These are phyloP conservation scores for Chloebia gouldiae DNA, from an alignment of 2,113 vertebrate species.

Conservation along the genomic window DNA sequence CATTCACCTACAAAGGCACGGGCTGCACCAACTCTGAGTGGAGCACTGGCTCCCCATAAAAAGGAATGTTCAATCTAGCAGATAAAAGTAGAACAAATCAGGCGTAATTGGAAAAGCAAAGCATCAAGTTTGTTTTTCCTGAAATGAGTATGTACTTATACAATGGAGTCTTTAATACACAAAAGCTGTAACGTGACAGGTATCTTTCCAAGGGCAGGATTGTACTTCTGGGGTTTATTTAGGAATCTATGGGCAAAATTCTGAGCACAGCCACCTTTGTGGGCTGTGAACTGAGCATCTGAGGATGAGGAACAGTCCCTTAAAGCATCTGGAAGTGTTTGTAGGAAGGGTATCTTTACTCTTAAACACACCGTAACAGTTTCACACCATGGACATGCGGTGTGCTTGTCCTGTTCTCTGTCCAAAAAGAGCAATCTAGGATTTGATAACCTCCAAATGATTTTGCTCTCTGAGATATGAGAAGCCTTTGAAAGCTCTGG, in stretches of 20 bases:
- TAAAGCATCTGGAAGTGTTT: background rate
- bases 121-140: background rate
- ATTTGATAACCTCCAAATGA: background rate
- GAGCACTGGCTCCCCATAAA: background rate
- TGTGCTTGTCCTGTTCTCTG: background rate
- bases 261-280: background rate
- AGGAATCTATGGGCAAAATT: background rate
- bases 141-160: background rate
- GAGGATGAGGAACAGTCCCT: background rate
- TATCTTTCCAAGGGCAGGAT: background rate
- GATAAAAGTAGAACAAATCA: background rate
- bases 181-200: background rate
- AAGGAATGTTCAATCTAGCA: conserved; percentile 27
- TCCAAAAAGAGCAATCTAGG: background rate
- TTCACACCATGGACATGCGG: background rate
- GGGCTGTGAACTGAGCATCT: background rate
- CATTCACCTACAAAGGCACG: background rate
- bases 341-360: background rate
- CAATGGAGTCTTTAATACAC: background rate
- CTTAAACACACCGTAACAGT: background rate
- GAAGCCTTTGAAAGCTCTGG: background rate
- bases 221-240: background rate
- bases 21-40: background rate
- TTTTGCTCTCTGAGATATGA: background rate
- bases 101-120: background rate